phyloP scores from a whole-genome alignment of 2,113 vertebrate species.

The Lonchura striata region DNA sequence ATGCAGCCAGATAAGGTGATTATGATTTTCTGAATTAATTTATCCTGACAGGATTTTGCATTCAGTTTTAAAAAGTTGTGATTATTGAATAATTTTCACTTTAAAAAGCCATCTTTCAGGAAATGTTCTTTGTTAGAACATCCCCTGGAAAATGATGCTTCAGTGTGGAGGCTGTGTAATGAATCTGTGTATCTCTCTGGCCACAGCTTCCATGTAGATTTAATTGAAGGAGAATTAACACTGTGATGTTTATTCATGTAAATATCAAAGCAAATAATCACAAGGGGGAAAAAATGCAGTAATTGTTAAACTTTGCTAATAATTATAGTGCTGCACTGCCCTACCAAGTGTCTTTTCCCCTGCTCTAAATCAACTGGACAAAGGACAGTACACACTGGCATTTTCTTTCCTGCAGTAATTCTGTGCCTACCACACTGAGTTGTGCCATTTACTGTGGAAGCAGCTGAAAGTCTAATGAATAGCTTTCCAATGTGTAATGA shows the following conservation, averaged over 20 bases:
- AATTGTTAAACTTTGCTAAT: neutral
- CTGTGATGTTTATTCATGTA: neutral
- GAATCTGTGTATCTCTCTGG: neutral
- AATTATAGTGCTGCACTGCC: neutral
- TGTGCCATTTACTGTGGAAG: neutral
- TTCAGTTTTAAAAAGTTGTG: neutral
- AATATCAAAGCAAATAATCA: neutral
- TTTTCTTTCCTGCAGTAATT: neutral
- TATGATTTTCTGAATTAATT: neutral
- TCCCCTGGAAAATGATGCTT: neutral
- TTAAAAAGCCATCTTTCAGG: neutral
- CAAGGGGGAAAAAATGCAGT: rapidly evolving
- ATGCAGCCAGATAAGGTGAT: neutral
- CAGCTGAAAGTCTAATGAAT: neutral
- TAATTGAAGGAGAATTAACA: neutral
- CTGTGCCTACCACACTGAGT: neutral
- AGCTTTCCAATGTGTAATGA: neutral
- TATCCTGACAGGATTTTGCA: neutral
- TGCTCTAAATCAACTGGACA: neutral
- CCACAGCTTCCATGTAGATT: neutral
- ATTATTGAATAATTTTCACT: neutral
- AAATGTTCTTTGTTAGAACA: neutral
- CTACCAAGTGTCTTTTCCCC: neutral
- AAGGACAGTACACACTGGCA: neutral
- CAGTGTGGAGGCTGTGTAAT: neutral